Evolutionary conservation across 2,113 vertebrate species (phyloP).

Genomic region (Glaucomys volans): DNA sequence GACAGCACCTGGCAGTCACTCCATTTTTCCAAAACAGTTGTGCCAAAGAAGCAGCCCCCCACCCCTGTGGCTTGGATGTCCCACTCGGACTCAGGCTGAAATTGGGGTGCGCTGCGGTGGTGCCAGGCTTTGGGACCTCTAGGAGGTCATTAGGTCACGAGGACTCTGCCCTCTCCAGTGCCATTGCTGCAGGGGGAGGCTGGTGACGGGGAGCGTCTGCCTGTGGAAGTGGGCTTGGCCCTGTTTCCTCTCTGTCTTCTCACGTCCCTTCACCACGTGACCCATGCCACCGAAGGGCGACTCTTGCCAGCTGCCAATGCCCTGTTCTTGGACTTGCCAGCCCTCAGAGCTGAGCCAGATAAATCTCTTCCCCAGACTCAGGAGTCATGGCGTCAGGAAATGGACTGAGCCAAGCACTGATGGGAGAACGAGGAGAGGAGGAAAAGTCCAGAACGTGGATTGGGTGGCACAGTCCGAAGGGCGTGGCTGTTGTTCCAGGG

Average conservation of each 20-base stretch:
- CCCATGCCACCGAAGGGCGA: too few relatives aligned
- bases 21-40: not conserved
- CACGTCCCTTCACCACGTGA: not conserved
- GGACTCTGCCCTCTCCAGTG: too few relatives aligned
- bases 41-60: not conserved
- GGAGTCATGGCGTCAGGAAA: not conserved
- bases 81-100: not conserved
- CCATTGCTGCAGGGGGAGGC: too few relatives aligned
- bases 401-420: not conserved
- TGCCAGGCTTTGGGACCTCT: not conserved
- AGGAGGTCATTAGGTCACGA: not conserved
- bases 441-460: not conserved
- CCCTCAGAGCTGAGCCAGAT: not conserved
- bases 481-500: too few relatives aligned
- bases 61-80: not conserved
- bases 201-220: not conserved
- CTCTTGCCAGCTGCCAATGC: not conserved
- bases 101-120: too few relatives aligned
- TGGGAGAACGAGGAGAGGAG: not conserved
- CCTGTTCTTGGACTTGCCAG: not conserved
- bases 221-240: not conserved
- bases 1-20: not conserved
- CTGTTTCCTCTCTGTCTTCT: too few relatives aligned
- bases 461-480: fast-evolving
- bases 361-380: not conserved